Conservation (phyloP, 2,797 vertebrate genomes). For the Vireo griseus region DNA sequence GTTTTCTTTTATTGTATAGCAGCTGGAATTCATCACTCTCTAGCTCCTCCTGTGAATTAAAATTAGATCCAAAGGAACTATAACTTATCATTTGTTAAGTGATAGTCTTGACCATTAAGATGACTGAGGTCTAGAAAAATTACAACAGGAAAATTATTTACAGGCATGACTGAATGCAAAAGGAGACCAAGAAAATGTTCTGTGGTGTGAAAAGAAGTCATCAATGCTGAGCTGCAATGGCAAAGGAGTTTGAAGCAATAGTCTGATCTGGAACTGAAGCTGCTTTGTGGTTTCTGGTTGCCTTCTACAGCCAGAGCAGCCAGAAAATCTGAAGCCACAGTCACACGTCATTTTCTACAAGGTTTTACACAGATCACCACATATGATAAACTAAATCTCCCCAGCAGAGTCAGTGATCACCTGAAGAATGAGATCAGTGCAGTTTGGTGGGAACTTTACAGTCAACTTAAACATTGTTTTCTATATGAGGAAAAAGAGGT, state of each 20-base stretch:
- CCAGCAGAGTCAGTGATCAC: background rate
- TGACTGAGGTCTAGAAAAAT: background rate
- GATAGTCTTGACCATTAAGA: background rate
- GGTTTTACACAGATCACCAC: background rate
- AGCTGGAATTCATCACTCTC: background rate
- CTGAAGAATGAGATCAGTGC: background rate
- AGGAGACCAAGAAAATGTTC: background rate
- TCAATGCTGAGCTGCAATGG: background rate
- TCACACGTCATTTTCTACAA: accelerated
- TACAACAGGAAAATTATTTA: background rate
- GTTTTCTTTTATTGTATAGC: background rate
- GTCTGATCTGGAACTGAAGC: background rate
- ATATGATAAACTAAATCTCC: background rate
- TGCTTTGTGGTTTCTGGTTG: background rate
- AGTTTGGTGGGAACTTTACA: background rate
- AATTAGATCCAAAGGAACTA: background rate
- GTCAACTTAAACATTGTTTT: background rate
- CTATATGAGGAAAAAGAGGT: background rate
- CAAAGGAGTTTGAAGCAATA: background rate
- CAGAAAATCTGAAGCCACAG: background rate
- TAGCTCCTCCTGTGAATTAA: background rate
- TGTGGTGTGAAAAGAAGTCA: background rate
- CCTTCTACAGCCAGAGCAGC: background rate
- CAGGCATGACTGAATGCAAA: background rate
- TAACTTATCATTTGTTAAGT: background rate